Evolutionary conservation across 2,113 vertebrate genomes (phyloP), one percentile per base, ranked within the genome.

Genomic region (Eclectus roratus): DNA sequence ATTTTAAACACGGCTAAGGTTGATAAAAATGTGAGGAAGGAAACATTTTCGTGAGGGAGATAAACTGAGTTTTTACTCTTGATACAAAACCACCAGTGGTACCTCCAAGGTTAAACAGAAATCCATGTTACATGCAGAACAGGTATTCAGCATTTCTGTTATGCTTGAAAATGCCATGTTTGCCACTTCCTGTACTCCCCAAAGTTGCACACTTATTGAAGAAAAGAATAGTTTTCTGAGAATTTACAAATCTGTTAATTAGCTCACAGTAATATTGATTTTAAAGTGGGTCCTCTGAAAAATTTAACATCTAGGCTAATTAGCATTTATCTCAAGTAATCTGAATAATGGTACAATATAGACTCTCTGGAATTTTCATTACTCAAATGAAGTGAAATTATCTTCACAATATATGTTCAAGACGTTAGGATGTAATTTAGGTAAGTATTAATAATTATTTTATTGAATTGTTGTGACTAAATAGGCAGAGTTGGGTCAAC

Each of bases 361-460:
- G 85, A 82, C 85, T 91, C 46, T 76, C 74, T 60, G 84, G 83
- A 96, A 88, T 96, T 95, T 94, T 91, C 84, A 89, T 94, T 92
- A 80, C 93, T 91, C 61, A 78, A 71, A 85, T 88, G 69, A 95
- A 91, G 73, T 85, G 66, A 96, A 95, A 93, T 96, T 79, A 85
- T 91, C 86, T 87, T 96, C 53, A 76, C 28, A 76, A 76, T 94
- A 93, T 96, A 82, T 44, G 65, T 95, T 91, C 43, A 92, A 87
- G 91, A 79, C 31, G 81, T 95, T 96, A 96, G 74, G 84, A 93
- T 91, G 77, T 93, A 95, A 96, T 97, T 96, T 96, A 93, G 84
- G 72, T 74, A 93, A 78, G 85, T 93, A 89, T 95, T 94, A 93
- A 93, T 94, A 95, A 93, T 93, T 95, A 93, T 89, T 91, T 91